These are phyloP conservation scores for Pangasius larnaudii DNA, from an alignment of 2,797 vertebrate genomes.

Conservation along the genomic window DNA sequence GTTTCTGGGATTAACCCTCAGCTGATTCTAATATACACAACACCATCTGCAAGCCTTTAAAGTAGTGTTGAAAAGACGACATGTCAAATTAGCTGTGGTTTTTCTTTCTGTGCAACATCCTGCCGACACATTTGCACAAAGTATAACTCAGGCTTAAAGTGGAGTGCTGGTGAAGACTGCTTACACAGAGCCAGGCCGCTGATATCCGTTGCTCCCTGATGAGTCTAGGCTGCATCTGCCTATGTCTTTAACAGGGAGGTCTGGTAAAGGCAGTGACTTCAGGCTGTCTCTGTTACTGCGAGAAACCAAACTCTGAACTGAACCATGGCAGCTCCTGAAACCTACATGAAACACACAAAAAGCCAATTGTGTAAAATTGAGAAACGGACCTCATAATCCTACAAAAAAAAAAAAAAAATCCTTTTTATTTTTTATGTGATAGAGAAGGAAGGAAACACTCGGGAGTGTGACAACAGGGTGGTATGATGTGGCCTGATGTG, in stretches of 20 bases:
- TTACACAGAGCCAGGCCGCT: slow-evolving; percentile 92
- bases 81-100: neutral
- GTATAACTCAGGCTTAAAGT: neutral
- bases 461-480: neutral
- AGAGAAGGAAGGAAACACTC: neutral
- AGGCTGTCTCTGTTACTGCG: slow-evolving; percentile 81
- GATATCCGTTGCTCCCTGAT: slow-evolving; percentile 89
- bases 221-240: slow-evolving; percentile 76
- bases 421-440: neutral
- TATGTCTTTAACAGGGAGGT: slow-evolving; percentile 82
- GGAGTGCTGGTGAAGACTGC: slow-evolving; percentile 56
- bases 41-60: neutral
- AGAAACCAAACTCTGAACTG: slow-evolving; percentile 90
- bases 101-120: neutral
- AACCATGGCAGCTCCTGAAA: slow-evolving; percentile 91
- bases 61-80: neutral
- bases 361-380: neutral
- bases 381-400: neutral
- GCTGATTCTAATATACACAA: neutral
- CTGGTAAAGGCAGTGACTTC: slow-evolving; percentile 78
- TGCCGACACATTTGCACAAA: neutral
- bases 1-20: neutral
- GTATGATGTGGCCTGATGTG: neutral
- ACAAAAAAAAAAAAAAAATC: neutral
- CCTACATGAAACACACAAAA: slow-evolving; percentile 71